Evolutionary conservation across 2,797 vertebrate genomes (phyloP), one percentile per base, ranked within the genome.

Genomic region (Cyprinella venusta): DNA sequence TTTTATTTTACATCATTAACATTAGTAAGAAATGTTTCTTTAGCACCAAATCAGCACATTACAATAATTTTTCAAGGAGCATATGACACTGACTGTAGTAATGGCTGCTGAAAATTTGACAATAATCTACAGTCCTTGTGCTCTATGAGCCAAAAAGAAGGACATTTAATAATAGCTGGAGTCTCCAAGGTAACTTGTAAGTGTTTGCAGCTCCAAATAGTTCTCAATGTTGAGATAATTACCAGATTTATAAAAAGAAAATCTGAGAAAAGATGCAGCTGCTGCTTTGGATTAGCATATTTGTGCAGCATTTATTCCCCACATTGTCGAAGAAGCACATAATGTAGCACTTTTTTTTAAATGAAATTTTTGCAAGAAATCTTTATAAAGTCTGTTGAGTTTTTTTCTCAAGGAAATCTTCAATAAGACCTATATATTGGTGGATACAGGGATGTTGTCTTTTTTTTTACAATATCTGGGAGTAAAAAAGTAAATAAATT

Each of bases 191-290:
- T 79, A 70, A 83, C 81, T 83, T 78, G 76, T 74, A 88, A 86
- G 86, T 82, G 85, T 84, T 82, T 89, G 85, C 88, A 89, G 87
- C 83, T 88, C 84, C 50, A 52, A 79, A 81, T 74, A 61, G 59
- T 71, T 88, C 80, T 83, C 84, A 82, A 85, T 76, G 81, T 84
- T 85, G 54, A 78, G 74, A 84, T 87, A 87, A 89, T 89, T 83
- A 83, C 85, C 79, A 76, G 77, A 72, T 84, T 82, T 26, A 77
- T 86, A 69, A 70, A 80, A 78, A 80, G 67, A 52, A 80, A 77
- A 52, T 65, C 64, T 38, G 36, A 42, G 54, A 68, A 79, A 80
- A 80, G 19, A 74, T 33, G 65, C 24, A 54, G 38, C 65, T 80
- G 67, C 38, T 70, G n/a, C 68, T 80, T 80, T 30, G 8, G 38